Conservation (phyloP, 2,888 invertebrate genomes). For the Leptopilina syphax region DNA sequence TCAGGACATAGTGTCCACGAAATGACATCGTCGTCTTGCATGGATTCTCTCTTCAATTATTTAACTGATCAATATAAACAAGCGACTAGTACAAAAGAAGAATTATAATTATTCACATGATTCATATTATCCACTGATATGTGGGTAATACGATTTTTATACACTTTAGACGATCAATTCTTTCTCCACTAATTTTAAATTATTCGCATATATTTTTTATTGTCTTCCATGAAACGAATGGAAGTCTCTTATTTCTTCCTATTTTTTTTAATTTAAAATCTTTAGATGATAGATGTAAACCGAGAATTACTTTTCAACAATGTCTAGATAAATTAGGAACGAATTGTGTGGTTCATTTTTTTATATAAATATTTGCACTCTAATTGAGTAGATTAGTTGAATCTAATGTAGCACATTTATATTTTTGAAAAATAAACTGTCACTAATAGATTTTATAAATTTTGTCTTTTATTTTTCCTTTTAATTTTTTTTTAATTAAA, state of each 20-base stretch:
- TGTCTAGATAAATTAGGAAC: too few species aligned
- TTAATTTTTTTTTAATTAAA: too few species aligned
- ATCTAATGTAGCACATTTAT: slow-evolving; percentile 22
- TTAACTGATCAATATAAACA: slow-evolving; percentile 75
- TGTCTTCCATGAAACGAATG: background rate
- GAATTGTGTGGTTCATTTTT: too few species aligned
- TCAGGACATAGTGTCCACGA: slow-evolving; percentile 84
- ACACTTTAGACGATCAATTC: slow-evolving; percentile 3
- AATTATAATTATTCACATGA: slow-evolving; percentile 48
- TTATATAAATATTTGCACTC: slow-evolving; percentile 9
- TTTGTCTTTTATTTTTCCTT: too few species aligned
- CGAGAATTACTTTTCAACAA: too few species aligned
- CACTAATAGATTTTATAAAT: background rate
- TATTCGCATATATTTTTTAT: background rate
- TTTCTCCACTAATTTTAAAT: background rate
- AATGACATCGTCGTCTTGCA: slow-evolving; percentile 83
- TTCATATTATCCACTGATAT: slow-evolving; percentile 19
- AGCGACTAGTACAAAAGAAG: slow-evolving; percentile 41
- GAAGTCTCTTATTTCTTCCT: too few species aligned
- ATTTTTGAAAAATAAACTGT: slow-evolving; percentile 11
- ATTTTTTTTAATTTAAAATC: too few species aligned
- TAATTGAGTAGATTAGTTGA: slow-evolving; percentile 16
- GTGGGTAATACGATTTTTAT: slow-evolving; percentile 2
- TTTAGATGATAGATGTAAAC: too few species aligned
- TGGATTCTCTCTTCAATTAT: slow-evolving; percentile 83